Percentiles rank a stretch among this genome's conserved stretches.
These are phyloP conservation scores for Drosophila trapezifrons DNA, from an alignment of 1,140 invertebrate genomes.

Conservation along the genomic window DNA sequence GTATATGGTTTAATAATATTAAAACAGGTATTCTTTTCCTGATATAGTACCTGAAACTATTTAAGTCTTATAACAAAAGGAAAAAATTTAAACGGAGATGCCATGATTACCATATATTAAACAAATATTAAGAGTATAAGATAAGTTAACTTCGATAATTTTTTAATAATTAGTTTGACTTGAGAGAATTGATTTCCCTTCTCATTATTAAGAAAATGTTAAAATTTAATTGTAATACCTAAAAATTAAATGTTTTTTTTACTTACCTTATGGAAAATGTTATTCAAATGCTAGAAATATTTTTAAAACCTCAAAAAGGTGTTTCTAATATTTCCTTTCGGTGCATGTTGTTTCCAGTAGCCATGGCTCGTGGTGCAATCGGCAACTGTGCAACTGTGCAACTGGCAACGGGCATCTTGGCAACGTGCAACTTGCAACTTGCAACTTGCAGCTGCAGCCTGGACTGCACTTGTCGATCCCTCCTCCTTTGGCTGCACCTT, in stretches of 20 bases:
- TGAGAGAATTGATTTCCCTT: not conserved
- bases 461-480: conserved; percentile 65
- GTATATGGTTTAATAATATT: not conserved
- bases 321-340: conserved; percentile 7
- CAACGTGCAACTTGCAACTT: conserved; percentile 38
- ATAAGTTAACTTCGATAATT: too few relatives aligned
- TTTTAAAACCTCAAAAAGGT: not conserved
- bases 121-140: not conserved
- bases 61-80: too few relatives aligned
- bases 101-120: too few relatives aligned
- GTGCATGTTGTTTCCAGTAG: conserved; percentile 38
- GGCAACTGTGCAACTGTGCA: conserved; percentile 32
- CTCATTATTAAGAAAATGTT: not conserved
- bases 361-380: conserved; percentile 57
- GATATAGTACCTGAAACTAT: not conserved
- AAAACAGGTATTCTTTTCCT: not conserved
- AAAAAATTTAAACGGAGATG: not conserved
- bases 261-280: too few relatives aligned
- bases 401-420: conserved; percentile 19
- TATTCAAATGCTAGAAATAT: too few relatives aligned
- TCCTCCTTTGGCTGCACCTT: conserved; percentile 33
- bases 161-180: not conserved
- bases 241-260: too few relatives aligned
- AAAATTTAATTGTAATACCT: too few relatives aligned
- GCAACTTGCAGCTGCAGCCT: conserved; percentile 50